Conservation (phyloP, 2,888 invertebrate genomes). For the Drosophila mulleri region DNA sequence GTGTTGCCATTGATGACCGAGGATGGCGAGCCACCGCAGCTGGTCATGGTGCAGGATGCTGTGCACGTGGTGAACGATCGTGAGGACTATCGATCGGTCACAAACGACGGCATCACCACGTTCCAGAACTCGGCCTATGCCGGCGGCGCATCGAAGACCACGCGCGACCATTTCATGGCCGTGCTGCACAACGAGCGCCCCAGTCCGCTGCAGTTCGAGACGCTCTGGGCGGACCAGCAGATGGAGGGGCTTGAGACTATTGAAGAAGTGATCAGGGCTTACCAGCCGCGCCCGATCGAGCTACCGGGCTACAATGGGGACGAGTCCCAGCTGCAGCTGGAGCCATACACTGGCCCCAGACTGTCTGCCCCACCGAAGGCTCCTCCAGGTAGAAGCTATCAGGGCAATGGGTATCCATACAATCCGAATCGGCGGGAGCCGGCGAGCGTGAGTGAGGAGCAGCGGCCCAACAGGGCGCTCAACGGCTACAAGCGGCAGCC, state of each 20-base stretch:
- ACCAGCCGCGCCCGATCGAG: slow-evolving; percentile 1
- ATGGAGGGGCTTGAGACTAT: not conserved
- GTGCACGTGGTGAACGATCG: slow-evolving; percentile 31
- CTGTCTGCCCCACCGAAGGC: not conserved
- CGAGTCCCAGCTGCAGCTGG: not conserved
- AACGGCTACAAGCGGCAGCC: slow-evolving; percentile 22
- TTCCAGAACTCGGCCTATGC: slow-evolving; percentile 19
- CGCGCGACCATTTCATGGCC: slow-evolving; percentile 46
- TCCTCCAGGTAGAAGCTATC: not conserved
- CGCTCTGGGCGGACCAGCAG: slow-evolving; percentile 26
- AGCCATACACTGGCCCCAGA: not conserved
- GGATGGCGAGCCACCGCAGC: slow-evolving; percentile 12
- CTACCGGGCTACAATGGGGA: not conserved
- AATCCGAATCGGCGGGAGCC: not conserved
- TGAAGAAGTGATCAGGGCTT: not conserved
- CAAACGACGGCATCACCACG: slow-evolving; percentile 14
- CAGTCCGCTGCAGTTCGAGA: slow-evolving; percentile 33
- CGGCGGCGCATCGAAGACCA: slow-evolving; percentile 5
- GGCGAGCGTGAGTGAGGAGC: not conserved
- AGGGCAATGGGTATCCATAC: not conserved
- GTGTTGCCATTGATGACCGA: not conserved
- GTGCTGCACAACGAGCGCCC: slow-evolving; percentile 23
- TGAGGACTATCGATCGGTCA: too few species aligned
- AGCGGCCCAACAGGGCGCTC: not conserved
- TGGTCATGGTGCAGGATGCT: slow-evolving; percentile 42